Evolutionary conservation across 2,888 invertebrate species (phyloP).

Genomic region (Dromius quadrimaculatus): DNA sequence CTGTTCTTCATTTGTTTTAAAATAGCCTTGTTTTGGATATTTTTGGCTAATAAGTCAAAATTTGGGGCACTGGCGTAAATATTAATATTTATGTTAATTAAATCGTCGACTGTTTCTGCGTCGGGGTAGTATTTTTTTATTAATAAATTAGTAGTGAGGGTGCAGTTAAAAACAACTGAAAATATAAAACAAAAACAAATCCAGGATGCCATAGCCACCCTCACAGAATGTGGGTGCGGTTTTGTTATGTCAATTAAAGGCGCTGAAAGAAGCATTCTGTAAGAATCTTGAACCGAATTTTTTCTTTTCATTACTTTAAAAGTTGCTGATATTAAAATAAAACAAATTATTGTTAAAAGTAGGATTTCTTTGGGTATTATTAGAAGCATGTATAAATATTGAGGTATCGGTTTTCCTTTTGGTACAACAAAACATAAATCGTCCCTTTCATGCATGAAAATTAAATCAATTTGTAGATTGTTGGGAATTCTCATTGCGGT

Average conservation of each 20-base stretch:
- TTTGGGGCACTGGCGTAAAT: constrained; percentile 24
- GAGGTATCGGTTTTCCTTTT: constrained; percentile 68
- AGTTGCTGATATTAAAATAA: not conserved
- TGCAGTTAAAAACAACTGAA: constrained; percentile 27
- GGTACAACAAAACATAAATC: constrained; percentile 71
- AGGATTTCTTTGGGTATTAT: constrained; percentile 57
- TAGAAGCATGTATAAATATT: constrained; percentile 66
- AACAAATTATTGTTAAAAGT: not conserved
- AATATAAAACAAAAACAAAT: constrained; percentile 31
- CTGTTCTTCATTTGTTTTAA: not conserved
- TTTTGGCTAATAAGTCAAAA: not conserved
- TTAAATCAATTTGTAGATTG: constrained; percentile 3
- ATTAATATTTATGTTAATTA: constrained; percentile 10
- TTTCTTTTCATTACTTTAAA: not conserved
- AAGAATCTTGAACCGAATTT: constrained; percentile 26
- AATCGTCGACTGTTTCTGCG: constrained; percentile 17
- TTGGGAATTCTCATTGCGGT: constrained; percentile 24
- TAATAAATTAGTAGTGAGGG: constrained; percentile 32
- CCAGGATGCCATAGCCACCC: constrained; percentile 25
- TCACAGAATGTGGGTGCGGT: not conserved
- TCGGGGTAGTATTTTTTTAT: constrained; percentile 32
- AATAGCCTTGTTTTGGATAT: constrained; percentile 3
- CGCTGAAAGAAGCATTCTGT: constrained; percentile 9
- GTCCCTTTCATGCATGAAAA: constrained; percentile 63
- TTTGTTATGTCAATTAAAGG: constrained; percentile 31